These are phyloP conservation scores for Pseudomugil gertrudae DNA, from an alignment of 2,797 vertebrate genomes.

Conservation along the genomic window DNA sequence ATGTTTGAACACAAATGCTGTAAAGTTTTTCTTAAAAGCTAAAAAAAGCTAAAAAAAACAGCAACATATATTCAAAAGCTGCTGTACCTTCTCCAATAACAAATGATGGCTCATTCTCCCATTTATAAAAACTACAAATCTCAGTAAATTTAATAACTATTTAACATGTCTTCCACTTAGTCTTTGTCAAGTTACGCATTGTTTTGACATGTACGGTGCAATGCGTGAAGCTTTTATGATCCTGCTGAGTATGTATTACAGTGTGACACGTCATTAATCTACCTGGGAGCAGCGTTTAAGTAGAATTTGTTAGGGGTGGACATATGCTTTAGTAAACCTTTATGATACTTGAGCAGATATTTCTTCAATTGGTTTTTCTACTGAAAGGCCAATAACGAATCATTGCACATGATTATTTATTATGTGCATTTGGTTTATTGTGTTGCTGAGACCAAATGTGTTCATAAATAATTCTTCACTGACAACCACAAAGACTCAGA, in stretches of 20 bases:
- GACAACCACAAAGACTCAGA: constrained; percentile 40
- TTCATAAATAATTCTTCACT: constrained; percentile 35
- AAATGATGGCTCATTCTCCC: constrained; percentile 1
- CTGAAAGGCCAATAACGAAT: constrained; percentile 6
- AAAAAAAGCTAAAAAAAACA: background rate
- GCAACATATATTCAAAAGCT: constrained; percentile 14
- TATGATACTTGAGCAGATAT: constrained; percentile 2
- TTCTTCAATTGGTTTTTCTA: constrained; percentile 20
- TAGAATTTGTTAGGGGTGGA: no score
- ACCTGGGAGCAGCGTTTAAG: constrained; percentile 18
- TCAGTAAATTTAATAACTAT: background rate
- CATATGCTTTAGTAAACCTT: constrained; percentile 11
- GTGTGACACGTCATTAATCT: constrained; percentile 11
- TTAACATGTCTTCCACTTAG: constrained; percentile 1
- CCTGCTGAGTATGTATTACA: background rate
- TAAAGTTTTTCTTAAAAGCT: constrained; percentile 17
- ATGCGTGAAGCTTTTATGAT: constrained; percentile 18
- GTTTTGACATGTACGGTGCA: background rate
- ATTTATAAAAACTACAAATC: background rate
- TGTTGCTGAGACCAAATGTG: constrained; percentile 25
- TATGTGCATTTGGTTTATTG: constrained; percentile 7
- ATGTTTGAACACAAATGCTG: constrained; percentile 6
- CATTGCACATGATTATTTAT: constrained; percentile 8
- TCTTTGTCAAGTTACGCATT: constrained; percentile 15
- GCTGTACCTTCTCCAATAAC: background rate